Conservation (phyloP, 1,140 invertebrate species). For the Apis dorsata region DNA sequence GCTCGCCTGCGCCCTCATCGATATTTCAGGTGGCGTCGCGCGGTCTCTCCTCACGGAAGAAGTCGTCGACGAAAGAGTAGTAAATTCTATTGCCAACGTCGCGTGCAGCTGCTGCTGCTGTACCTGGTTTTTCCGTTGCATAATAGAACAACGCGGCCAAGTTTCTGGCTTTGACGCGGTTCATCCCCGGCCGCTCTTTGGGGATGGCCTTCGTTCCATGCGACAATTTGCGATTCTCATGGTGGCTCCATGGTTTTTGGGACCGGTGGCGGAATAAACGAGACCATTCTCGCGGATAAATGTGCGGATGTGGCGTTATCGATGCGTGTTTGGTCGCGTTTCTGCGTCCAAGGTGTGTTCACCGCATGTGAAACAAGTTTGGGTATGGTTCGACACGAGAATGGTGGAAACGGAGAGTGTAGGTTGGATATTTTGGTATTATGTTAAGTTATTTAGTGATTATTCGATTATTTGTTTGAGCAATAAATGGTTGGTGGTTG, state of each 20-base stretch:
- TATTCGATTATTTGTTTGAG: background rate
- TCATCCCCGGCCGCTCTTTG: background rate
- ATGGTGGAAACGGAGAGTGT: background rate
- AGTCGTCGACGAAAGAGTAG: constrained; percentile 44
- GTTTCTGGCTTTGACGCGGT: constrained; percentile 52
- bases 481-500: background rate
- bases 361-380: background rate
- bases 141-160: constrained; percentile 53
- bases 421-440: background rate
- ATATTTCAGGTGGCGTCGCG: constrained; percentile 41
- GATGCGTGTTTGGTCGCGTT: background rate
- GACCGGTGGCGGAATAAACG: constrained; percentile 36
- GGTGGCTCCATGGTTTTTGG: constrained; percentile 6
- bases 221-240: constrained; percentile 30
- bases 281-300: constrained; percentile 41
- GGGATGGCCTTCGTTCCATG: background rate
- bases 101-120: constrained; percentile 44
- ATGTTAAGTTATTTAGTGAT: background rate
- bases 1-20: constrained; percentile 28
- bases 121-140: constrained; percentile 54
- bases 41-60: constrained; percentile 6
- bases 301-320: constrained; percentile 31
- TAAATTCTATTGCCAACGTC: constrained; percentile 59
- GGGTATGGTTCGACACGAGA: background rate
- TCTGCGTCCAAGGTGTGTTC: background rate